Evolutionary conservation across 2,797 vertebrate genomes (phyloP).

Genomic region (Rhynchotus rufescens): DNA sequence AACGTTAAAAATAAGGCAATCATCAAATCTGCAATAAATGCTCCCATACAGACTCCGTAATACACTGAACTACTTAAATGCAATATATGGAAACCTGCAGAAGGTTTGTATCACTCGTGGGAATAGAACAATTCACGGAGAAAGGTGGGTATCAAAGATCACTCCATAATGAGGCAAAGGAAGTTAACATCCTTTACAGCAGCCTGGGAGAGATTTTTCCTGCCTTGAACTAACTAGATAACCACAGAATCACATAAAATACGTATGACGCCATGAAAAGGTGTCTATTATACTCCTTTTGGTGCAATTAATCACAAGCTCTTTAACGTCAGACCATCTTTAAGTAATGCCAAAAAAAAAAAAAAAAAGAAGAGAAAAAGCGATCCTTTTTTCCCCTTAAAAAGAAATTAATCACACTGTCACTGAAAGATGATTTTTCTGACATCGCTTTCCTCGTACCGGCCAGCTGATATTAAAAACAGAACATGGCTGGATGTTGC

Average conservation of each 20-base stretch:
- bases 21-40: conserved; percentile 50
- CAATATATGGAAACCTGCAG: conserved; percentile 56
- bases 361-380: not conserved
- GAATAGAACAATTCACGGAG: conserved; percentile 58
- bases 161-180: conserved; percentile 45
- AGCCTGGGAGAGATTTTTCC: conserved; percentile 47
- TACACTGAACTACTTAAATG: conserved; percentile 49
- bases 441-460: conserved; percentile 3
- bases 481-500: conserved; percentile 12
- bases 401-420: conserved; percentile 63
- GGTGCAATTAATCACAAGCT: conserved; percentile 60
- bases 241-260: conserved; percentile 44
- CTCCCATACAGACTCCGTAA: conserved; percentile 25
- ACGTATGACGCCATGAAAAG: conserved; percentile 33
- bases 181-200: conserved; percentile 40
- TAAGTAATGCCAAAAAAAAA: not conserved
- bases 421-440: conserved; percentile 36
- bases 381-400: not conserved
- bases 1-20: conserved; percentile 43
- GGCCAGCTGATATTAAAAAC: conserved; percentile 20
- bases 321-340: conserved; percentile 50
- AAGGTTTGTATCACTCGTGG: conserved; percentile 54
- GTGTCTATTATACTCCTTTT: conserved; percentile 46
- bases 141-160: conserved; percentile 64
- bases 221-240: conserved; percentile 5